phyloP scores from a whole-genome alignment of 2,888 invertebrate species.

The Drosophila atripex region DNA sequence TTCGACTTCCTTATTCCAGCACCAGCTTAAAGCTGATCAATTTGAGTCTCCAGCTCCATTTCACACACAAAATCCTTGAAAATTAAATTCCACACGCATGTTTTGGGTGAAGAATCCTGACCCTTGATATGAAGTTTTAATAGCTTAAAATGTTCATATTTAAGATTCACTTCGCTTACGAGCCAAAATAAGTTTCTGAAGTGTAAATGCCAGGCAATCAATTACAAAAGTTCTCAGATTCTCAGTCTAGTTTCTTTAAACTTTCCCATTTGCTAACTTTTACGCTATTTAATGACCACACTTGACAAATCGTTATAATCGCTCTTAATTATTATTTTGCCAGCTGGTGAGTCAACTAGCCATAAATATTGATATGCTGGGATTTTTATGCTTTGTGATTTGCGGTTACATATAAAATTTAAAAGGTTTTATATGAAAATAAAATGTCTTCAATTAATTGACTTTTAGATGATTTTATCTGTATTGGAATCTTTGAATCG shows the following conservation, averaged over 20 bases:
- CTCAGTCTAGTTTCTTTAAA: slow-evolving; percentile 16
- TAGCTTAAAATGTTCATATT: slow-evolving; percentile 3
- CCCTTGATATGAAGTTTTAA: background rate
- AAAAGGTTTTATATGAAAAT: background rate
- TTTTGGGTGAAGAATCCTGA: too few relatives aligned
- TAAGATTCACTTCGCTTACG: slow-evolving; percentile 2
- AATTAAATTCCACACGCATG: slow-evolving; percentile 6
- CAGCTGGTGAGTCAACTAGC: slow-evolving; percentile 15
- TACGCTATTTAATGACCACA: slow-evolving; percentile 22
- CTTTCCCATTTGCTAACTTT: slow-evolving; percentile 15
- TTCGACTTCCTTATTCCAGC: background rate
- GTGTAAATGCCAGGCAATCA: slow-evolving; percentile 28
- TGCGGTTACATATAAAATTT: background rate
- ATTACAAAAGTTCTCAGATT: slow-evolving; percentile 30
- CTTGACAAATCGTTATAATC: slow-evolving; percentile 37
- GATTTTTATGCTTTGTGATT: background rate
- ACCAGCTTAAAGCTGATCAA: slow-evolving; percentile 26
- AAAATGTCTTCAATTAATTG: too few relatives aligned
- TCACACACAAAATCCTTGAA: background rate
- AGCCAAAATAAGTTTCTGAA: slow-evolving; percentile 2
- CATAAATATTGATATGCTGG: slow-evolving; percentile 4
- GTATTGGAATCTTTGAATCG: background rate
- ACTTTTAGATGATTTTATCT: too few relatives aligned
- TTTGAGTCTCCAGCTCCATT: slow-evolving; percentile 4
- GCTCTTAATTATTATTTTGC: slow-evolving; percentile 40